These are phyloP conservation scores for Spisula subtruncata DNA, from an alignment of 2,888 invertebrate species.

Conservation along the genomic window DNA sequence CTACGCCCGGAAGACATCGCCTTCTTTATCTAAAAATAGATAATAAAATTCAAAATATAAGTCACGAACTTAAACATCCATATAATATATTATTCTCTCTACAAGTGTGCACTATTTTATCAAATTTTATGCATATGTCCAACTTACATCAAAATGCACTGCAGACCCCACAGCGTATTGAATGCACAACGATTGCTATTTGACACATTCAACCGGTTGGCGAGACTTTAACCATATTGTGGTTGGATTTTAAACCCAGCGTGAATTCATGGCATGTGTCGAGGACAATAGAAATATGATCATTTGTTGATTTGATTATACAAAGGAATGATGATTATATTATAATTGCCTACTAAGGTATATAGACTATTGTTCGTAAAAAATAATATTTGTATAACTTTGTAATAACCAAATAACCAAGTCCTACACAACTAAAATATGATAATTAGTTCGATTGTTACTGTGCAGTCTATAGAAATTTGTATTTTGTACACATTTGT, in stretches of 20 bases:
- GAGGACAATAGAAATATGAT: slow-evolving; percentile 44
- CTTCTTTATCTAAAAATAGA: slow-evolving; percentile 22
- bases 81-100: background rate
- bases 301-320: slow-evolving; percentile 37
- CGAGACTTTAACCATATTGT: background rate
- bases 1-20: slow-evolving; percentile 20
- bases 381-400: slow-evolving; percentile 7
- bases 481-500: background rate
- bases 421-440: background rate
- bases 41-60: background rate
- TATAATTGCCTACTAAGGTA: background rate
- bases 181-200: background rate
- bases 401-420: background rate
- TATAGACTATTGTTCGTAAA: slow-evolving; percentile 16
- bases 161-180: no score
- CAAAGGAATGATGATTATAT: slow-evolving; percentile 10
- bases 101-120: background rate
- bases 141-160: background rate
- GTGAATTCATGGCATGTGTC: slow-evolving; percentile 48
- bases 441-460: slow-evolving; percentile 15
- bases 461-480: background rate
- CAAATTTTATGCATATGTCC: background rate
- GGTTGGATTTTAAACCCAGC: slow-evolving; percentile 4
- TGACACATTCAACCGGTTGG: background rate
- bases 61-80: background rate